Evolutionary conservation across 2,113 vertebrate genomes (phyloP).

Genomic region (Erythrocercus mccallii): DNA sequence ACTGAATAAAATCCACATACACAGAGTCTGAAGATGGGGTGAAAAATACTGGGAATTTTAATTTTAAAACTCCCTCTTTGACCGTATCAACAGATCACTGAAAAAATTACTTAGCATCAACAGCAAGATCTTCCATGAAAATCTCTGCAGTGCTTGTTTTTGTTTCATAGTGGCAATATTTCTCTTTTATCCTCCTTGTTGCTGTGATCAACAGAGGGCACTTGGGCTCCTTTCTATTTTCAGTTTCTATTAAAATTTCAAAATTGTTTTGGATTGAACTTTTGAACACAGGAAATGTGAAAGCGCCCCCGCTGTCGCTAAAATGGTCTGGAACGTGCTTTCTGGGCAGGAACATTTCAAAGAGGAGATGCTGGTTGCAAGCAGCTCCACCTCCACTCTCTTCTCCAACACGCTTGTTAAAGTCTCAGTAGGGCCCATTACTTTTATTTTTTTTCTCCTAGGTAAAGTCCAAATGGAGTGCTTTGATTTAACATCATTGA

Average conservation of each 20-base stretch:
- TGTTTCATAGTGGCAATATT: neutral
- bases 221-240: constrained; percentile 45
- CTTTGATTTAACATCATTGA: neutral
- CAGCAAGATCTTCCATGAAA: neutral
- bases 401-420: neutral
- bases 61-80: neutral
- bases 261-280: constrained; percentile 27
- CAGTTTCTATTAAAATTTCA: constrained; percentile 55
- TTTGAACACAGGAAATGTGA: constrained; percentile 5
- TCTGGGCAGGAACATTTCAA: constrained; percentile 21
- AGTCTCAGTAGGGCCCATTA: neutral
- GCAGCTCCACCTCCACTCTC: neutral
- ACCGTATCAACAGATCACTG: neutral
- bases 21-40: fast-evolving
- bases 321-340: neutral
- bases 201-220: constrained; percentile 46
- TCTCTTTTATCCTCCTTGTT: constrained; percentile 25
- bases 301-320: neutral
- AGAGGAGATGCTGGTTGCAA: neutral
- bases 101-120: neutral
- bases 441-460: neutral
- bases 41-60: neutral
- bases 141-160: neutral
- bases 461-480: neutral
- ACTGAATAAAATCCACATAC: neutral